Conservation (phyloP, 1,140 invertebrate species). For the Diachasma alloeum region DNA sequence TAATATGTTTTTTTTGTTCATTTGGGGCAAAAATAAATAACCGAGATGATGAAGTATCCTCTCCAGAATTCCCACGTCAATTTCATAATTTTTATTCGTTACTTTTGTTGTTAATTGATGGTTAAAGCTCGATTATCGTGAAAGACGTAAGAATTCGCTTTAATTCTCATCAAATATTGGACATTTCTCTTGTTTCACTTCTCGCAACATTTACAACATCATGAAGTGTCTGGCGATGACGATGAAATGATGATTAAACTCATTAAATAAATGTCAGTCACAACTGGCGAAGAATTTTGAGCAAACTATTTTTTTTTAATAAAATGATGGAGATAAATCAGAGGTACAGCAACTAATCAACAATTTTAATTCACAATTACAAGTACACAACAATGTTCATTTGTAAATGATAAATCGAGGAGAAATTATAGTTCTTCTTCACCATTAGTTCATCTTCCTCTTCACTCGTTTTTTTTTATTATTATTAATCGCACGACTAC, state of each 20-base stretch:
- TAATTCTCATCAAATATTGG: not conserved
- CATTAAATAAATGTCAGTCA: not conserved
- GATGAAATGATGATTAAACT: not conserved
- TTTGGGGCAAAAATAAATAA: not conserved
- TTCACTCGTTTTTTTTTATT: conserved; percentile 10
- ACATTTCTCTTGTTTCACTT: not conserved
- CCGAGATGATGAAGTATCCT: not conserved
- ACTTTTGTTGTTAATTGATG: not conserved
- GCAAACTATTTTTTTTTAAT: conserved; percentile 17
- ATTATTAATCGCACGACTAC: conserved; percentile 18
- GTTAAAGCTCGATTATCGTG: conserved; percentile 2
- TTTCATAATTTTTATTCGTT: not conserved
- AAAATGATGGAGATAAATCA: not conserved
- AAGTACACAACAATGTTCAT: conserved; percentile 39
- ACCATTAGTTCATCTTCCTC: conserved; percentile 11
- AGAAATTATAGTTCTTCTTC: conserved; percentile 1
- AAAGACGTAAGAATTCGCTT: not conserved
- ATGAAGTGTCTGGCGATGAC: not conserved
- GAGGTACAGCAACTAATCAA: conserved; percentile 37
- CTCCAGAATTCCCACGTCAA: not conserved
- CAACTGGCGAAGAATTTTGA: conserved; percentile 18
- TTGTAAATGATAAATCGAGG: not conserved
- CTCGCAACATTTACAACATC: not conserved
- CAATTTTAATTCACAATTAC: conserved; percentile 36
- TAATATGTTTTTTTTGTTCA: not conserved